These are phyloP conservation scores for Austrofundulus limnaeus DNA, from an alignment of 2,113 vertebrate species.

Conservation along the genomic window DNA sequence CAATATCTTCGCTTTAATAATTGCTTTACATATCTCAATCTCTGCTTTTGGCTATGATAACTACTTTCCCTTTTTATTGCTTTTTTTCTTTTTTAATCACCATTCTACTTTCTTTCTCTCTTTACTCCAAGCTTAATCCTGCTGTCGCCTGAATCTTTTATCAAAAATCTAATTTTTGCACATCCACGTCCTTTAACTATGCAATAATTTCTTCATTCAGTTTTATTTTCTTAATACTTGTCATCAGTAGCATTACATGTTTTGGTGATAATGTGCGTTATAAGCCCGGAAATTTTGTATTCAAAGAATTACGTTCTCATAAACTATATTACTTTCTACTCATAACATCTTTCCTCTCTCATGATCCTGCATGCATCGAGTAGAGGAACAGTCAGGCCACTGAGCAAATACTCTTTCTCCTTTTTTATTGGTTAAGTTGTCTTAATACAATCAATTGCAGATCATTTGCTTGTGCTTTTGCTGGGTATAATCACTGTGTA, in stretches of 20 bases:
- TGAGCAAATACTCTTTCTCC: conserved; percentile 20
- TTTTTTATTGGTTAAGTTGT: conserved; percentile 36
- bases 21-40: conserved; percentile 50
- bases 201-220: neutral
- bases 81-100: conserved; percentile 10
- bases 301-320: conserved; percentile 29
- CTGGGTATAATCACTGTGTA: no score
- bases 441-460: conserved; percentile 36
- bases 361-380: conserved; percentile 41
- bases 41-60: conserved; percentile 33
- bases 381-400: conserved; percentile 26
- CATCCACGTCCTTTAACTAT: conserved; percentile 2
- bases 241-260: neutral
- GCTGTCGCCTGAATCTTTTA: conserved; percentile 11
- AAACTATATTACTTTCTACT: neutral
- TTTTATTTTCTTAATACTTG: neutral
- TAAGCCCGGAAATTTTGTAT: neutral
- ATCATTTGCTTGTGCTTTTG: neutral
- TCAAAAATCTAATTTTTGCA: neutral
- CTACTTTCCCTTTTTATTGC: conserved; percentile 15
- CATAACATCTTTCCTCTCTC: conserved; percentile 19
- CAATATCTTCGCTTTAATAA: conserved; percentile 55
- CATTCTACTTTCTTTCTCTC: neutral
- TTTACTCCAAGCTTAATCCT: conserved; percentile 15
- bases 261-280: neutral